Evolutionary conservation across 1,140 invertebrate genomes (phyloP).

Genomic region (Saccostrea cuccullata): DNA sequence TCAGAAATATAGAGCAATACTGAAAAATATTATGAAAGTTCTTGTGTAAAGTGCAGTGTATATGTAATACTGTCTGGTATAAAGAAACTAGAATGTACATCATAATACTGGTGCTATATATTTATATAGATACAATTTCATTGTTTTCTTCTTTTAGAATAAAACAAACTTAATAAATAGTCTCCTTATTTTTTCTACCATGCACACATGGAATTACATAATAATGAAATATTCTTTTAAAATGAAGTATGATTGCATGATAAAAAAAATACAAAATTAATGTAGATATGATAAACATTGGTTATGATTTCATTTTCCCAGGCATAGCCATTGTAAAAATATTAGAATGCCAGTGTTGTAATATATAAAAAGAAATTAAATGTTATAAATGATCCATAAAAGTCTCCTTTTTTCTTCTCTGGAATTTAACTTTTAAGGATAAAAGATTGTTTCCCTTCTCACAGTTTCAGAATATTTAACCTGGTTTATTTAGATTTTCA

Average conservation of each 20-base stretch:
- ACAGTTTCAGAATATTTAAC: neutral
- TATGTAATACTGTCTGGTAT: constrained; percentile 10
- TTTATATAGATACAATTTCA: neutral
- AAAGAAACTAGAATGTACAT: neutral
- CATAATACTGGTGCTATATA: constrained; percentile 20
- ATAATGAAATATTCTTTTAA: neutral
- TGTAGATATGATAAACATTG: neutral
- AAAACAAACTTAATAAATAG: neutral
- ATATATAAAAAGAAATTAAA: no score
- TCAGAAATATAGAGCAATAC: constrained; percentile 1
- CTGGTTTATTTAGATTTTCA: neutral
- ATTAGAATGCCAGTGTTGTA: neutral
- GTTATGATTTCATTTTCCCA: neutral
- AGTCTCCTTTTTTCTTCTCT: no score
- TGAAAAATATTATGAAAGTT: neutral
- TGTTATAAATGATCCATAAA: no score
- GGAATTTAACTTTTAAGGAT: neutral
- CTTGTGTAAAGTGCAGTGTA: neutral
- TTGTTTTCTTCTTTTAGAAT: neutral
- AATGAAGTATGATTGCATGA: neutral
- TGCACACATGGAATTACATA: neutral
- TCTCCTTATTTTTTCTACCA: neutral
- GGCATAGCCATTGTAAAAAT: neutral
- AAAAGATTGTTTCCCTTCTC: neutral
- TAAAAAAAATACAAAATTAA: neutral